These are phyloP conservation scores for Callyntrura guangdongensis DNA, from an alignment of 2,888 invertebrate genomes.

Conservation along the genomic window DNA sequence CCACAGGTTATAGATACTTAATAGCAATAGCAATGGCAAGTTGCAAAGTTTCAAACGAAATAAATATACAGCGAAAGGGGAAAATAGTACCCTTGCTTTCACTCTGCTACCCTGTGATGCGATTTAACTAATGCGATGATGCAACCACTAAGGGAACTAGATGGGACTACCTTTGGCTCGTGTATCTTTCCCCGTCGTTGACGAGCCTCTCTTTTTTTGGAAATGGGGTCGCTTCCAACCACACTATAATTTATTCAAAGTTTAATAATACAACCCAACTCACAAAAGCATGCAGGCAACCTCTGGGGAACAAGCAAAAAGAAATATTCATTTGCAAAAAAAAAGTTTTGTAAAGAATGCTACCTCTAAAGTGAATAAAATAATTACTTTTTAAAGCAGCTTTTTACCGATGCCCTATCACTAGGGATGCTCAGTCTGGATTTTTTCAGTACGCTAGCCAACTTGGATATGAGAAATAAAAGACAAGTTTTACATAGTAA, in stretches of 20 bases:
- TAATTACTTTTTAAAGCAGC: slow-evolving; percentile 60
- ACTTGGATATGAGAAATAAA: not conserved
- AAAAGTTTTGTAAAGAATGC: slow-evolving; percentile 42
- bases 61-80: not conserved
- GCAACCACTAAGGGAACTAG: not conserved
- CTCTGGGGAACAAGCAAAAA: slow-evolving; percentile 33
- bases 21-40: not conserved
- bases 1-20: slow-evolving; percentile 7
- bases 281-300: slow-evolving; percentile 42
- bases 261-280: slow-evolving; percentile 53
- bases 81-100: not conserved
- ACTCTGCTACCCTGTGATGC: not conserved
- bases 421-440: not conserved
- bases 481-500: not conserved
- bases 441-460: not conserved
- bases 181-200: slow-evolving; percentile 34
- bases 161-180: not conserved
- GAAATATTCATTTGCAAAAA: slow-evolving; percentile 53
- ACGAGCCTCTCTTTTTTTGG: slow-evolving; percentile 16
- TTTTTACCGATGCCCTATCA: slow-evolving; percentile 8
- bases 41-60: slow-evolving; percentile 7
- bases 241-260: slow-evolving; percentile 56
- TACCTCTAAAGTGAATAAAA: slow-evolving; percentile 48
- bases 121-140: slow-evolving; percentile 52
- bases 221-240: slow-evolving; percentile 55